Conservation (phyloP, 1,140 invertebrate species). For the Elymnias hypermnestra region DNA sequence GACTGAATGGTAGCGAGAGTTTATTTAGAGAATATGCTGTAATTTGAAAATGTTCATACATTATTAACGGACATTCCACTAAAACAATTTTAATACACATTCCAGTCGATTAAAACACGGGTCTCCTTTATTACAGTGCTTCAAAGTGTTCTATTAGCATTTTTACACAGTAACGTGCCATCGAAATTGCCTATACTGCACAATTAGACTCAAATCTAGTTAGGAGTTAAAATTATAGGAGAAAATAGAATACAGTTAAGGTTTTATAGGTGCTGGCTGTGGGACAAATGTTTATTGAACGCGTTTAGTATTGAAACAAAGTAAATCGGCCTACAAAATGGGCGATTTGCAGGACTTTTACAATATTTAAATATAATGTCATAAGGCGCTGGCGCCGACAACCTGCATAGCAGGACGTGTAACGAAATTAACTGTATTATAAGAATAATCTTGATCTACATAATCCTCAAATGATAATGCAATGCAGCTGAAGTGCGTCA, state of each 20-base stretch:
- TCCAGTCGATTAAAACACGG: slow-evolving; percentile 2
- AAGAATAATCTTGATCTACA: slow-evolving; percentile 7
- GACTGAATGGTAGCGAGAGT: slow-evolving; percentile 40
- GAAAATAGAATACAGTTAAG: slow-evolving; percentile 46
- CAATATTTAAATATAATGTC: neutral
- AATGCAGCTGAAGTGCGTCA: neutral
- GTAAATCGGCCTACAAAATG: neutral
- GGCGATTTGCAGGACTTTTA: slow-evolving; percentile 7
- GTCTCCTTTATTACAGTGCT: slow-evolving; percentile 8
- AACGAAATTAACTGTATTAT: slow-evolving; percentile 8
- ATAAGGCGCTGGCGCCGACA: slow-evolving; percentile 20
- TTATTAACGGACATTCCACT: slow-evolving; percentile 17
- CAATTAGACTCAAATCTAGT: slow-evolving; percentile 61
- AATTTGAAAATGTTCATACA: slow-evolving; percentile 6
- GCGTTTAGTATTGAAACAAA: neutral
- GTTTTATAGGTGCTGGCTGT: slow-evolving; percentile 31
- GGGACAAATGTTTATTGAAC: slow-evolving; percentile 12
- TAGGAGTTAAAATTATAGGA: slow-evolving; percentile 64
- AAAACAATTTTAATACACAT: slow-evolving; percentile 10
- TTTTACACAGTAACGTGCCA: slow-evolving; percentile 19
- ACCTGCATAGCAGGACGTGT: slow-evolving; percentile 12
- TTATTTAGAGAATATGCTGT: slow-evolving; percentile 9
- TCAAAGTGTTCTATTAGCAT: slow-evolving; percentile 19
- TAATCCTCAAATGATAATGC: neutral
- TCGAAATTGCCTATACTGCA: slow-evolving; percentile 44